phyloP scores from a whole-genome alignment of 2,113 vertebrate species.

The Lepus americanus region DNA sequence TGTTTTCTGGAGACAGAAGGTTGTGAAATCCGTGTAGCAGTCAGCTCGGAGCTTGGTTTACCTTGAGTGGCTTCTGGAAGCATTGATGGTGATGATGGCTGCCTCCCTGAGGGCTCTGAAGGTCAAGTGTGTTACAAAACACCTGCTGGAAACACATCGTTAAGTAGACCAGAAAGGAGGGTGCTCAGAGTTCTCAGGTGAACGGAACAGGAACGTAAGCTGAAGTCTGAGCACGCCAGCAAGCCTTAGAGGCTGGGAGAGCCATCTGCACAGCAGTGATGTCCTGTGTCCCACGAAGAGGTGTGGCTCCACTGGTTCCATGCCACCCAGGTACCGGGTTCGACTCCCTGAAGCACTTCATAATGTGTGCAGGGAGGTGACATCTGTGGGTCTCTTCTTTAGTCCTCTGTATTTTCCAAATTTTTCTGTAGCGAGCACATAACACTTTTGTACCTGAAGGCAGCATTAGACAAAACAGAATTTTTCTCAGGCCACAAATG shows the following conservation, averaged over 20 bases:
- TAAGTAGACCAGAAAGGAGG: background rate
- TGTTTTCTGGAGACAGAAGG: constrained; percentile 52
- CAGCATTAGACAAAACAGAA: background rate
- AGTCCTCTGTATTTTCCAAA: background rate
- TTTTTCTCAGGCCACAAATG: background rate
- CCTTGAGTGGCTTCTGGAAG: constrained; percentile 28
- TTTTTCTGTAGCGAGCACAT: background rate
- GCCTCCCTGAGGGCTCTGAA: background rate
- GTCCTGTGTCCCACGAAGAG: background rate
- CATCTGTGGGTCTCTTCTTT: background rate
- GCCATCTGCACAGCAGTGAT: background rate
- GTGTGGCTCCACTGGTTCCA: background rate
- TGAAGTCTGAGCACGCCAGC: background rate
- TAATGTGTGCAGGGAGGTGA: background rate
- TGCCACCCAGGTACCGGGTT: background rate
- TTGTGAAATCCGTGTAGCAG: constrained; percentile 29
- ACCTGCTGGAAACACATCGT: background rate
- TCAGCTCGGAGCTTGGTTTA: background rate
- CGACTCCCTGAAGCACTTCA: background rate
- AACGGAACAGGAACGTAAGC: background rate
- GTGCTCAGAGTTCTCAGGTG: background rate
- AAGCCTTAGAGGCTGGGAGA: background rate
- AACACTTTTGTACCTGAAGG: background rate
- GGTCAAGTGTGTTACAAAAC: background rate
- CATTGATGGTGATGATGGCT: background rate